Base-by-base conservation (phyloP, 2,888 invertebrate species). In the Dichetophora obliterata region DNA sequence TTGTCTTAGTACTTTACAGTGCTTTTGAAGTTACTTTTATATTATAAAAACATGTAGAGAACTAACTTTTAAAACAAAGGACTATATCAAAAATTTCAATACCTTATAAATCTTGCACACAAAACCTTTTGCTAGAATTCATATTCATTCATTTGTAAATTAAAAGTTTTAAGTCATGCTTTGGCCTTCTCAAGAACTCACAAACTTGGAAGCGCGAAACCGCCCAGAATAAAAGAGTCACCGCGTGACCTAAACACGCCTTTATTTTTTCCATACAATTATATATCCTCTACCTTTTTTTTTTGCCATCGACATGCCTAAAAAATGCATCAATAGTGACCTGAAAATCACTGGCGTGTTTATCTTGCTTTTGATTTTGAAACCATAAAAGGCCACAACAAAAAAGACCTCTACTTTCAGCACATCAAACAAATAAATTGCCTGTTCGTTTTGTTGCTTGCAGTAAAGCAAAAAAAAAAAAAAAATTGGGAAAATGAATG, bases 311-410 rank as follows among this genome's bases (percentile, higher is more conserved):
- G 9, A 16, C 31, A 31, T 43, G 43, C 43, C 4, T 3, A 2
- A 11, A 16, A 14, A 22, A 66, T 37, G 19, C 22, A 43, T 19
- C n/a, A 43, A 16, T 19, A 34, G 37, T 37, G 11, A 22, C 19
- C 22, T n/a, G n/a, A 65, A 27, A 14, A 16, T 16, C n/a, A 57
- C 11, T 57, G 54, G 57, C 59, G 37, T 71, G 71, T 59, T 71
- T 71, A 43, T 57, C 59, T 22, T 22, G 19, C 8, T 27, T 71
- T 19, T 57, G 59, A 71, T 71, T 59, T 4, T 71, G 59, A 37
- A 22, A 59, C 34, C 16, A 54, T 9, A 59, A 43, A 43, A 59
- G 57, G 71, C 19, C 71, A 70, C 19, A 34, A n/a, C 19, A 34
- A 66, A 59, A 66, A n/a, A 22, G 24, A 34, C 6, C 66, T 59